Conservation (phyloP, 2,888 invertebrate species). For the Mimachlamys varia region DNA sequence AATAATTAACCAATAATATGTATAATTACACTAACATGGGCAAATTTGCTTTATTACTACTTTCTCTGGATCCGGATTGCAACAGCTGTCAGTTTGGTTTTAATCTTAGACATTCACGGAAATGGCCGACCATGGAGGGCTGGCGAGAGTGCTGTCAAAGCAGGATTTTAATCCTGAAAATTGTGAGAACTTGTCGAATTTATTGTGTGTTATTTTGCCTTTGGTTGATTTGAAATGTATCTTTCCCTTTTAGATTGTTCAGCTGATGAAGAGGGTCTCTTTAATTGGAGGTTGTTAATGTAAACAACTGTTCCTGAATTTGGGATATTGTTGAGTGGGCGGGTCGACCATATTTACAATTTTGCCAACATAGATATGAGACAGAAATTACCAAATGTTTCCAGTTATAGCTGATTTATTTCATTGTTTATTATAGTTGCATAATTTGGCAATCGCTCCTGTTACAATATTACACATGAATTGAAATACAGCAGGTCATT, state of each 20-base stretch:
- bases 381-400: too few relatives aligned
- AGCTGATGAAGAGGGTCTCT: neutral
- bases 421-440: too few relatives aligned
- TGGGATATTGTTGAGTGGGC: neutral
- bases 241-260: neutral
- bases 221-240: too few relatives aligned
- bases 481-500: too few relatives aligned
- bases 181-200: constrained; percentile 62
- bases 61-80: neutral
- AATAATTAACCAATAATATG: too few relatives aligned
- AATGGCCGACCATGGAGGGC: constrained; percentile 60
- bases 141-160: constrained; percentile 70
- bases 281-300: neutral
- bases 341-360: neutral
- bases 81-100: neutral
- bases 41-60: neutral
- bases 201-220: neutral
- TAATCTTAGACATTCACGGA: neutral
- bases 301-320: neutral
- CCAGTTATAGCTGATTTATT: too few relatives aligned
- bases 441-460: too few relatives aligned
- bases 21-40: too few relatives aligned
- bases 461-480: too few relatives aligned
- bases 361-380: too few relatives aligned
- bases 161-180: constrained; percentile 70